These are phyloP conservation scores for Varanus komodoensis DNA, from an alignment of 2,113 vertebrate species.

Conservation along the genomic window DNA sequence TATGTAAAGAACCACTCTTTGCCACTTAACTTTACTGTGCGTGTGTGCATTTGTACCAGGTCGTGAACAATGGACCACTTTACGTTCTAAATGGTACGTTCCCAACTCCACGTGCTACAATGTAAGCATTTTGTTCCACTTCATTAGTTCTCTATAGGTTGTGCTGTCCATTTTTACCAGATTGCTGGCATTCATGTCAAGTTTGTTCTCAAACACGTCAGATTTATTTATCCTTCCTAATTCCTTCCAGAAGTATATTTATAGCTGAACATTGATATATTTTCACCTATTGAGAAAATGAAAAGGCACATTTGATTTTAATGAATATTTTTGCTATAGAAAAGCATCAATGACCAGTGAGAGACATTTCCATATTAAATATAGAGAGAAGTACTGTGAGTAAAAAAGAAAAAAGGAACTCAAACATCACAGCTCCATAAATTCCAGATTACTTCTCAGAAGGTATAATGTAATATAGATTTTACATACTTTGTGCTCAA, in stretches of 20 bases:
- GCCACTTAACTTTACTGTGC: background rate
- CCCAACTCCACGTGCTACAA: background rate
- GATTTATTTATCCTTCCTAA: background rate
- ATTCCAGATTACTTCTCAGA: background rate
- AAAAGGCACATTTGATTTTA: constrained; percentile 43
- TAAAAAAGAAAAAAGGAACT: background rate
- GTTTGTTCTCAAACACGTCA: constrained; percentile 27
- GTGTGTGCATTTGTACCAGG: background rate
- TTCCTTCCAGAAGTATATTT: constrained; percentile 19
- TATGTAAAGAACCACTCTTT: background rate
- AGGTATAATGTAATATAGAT: background rate
- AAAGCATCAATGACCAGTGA: background rate
- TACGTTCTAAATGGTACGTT: background rate
- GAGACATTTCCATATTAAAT: background rate
- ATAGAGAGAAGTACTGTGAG: background rate
- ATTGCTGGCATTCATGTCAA: background rate
- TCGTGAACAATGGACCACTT: background rate
- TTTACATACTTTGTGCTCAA: background rate
- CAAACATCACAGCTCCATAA: background rate
- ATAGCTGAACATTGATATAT: background rate
- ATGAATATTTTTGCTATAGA: constrained; percentile 39
- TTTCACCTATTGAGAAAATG: background rate
- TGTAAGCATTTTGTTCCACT: background rate
- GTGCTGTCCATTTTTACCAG: background rate
- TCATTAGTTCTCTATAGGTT: background rate